phyloP scores from a whole-genome alignment of 30 jellyfish, hydroid and myxozoan species.

The Hydractinia symbiolongicarpus region DNA sequence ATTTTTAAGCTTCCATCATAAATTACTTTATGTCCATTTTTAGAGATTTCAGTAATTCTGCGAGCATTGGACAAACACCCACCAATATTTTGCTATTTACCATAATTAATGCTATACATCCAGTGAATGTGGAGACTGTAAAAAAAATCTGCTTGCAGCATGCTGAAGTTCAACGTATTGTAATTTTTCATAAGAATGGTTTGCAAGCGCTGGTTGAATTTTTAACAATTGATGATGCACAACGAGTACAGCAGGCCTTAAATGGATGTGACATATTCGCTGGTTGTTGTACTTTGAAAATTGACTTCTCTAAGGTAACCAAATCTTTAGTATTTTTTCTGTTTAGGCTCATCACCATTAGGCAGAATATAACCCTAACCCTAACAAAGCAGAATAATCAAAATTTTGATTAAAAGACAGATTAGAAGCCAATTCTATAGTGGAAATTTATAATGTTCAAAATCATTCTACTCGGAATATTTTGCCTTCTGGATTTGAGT shows the following conservation, averaged over 20 bases:
- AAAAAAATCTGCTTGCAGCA: constrained; percentile 74
- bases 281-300: constrained; percentile 94
- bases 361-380: constrained; percentile 4
- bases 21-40: background rate
- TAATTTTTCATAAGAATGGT: constrained; percentile 94
- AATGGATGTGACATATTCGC: constrained; percentile 89
- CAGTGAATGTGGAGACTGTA: constrained; percentile 89
- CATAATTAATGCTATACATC: constrained; percentile 93
- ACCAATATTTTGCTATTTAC: constrained; percentile 89
- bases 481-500: too few relatives aligned
- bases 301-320: constrained; percentile 90
- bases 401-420: too few relatives aligned
- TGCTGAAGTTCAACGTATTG: constrained; percentile 94
- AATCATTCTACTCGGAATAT: too few relatives aligned
- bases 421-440: too few relatives aligned
- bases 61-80: constrained; percentile 84
- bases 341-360: background rate
- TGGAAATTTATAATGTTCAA: too few relatives aligned
- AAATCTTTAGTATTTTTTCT: background rate
- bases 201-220: constrained; percentile 97
- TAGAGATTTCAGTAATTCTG: constrained; percentile 84
- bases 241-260: constrained; percentile 52
- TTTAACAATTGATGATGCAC: constrained; percentile 84
- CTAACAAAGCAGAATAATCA: too few relatives aligned
- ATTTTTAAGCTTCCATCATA: background rate